phyloP scores from a whole-genome alignment of 2,888 invertebrate species.

The Apamea anceps region DNA sequence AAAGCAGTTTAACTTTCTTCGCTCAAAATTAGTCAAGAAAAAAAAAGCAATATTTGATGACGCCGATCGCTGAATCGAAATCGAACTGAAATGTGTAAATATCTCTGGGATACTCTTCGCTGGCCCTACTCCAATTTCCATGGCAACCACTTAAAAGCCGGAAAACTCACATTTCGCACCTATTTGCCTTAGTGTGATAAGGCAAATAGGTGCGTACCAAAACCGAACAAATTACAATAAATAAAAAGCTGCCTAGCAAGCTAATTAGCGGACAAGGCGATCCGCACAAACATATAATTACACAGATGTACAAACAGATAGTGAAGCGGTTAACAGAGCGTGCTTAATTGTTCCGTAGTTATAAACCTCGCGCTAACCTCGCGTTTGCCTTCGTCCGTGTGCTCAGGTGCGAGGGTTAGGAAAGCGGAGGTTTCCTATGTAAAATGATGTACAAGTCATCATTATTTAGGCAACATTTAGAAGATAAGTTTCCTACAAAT shows the following conservation, averaged over 20 bases:
- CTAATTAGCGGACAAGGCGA: conserved; percentile 56
- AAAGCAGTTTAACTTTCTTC: neutral
- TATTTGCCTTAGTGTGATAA: conserved; percentile 1
- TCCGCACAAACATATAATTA: conserved; percentile 45
- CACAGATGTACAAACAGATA: conserved; percentile 63
- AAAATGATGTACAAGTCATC: neutral
- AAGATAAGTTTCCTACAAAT: conserved; percentile 3
- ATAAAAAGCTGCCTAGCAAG: conserved; percentile 42
- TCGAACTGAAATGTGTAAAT: neutral
- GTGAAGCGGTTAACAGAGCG: conserved; percentile 53
- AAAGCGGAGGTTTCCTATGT: conserved; percentile 10
- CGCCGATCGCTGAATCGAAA: neutral
- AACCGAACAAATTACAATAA: conserved; percentile 26
- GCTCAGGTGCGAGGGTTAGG: conserved; percentile 32
- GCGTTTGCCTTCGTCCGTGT: conserved; percentile 45
- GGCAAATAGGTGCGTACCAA: neutral
- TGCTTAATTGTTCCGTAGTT: conserved; percentile 51
- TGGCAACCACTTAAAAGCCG: neutral
- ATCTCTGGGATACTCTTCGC: neutral
- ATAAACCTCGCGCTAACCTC: conserved; percentile 57
- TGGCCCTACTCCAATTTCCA: too few relatives aligned
- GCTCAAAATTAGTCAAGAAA: neutral
- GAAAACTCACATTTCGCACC: conserved; percentile 41
- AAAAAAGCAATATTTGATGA: neutral
- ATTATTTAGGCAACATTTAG: neutral